These are phyloP conservation scores for Diploscapter pachys DNA, from an alignment of 1,140 invertebrate species.

Conservation along the genomic window DNA sequence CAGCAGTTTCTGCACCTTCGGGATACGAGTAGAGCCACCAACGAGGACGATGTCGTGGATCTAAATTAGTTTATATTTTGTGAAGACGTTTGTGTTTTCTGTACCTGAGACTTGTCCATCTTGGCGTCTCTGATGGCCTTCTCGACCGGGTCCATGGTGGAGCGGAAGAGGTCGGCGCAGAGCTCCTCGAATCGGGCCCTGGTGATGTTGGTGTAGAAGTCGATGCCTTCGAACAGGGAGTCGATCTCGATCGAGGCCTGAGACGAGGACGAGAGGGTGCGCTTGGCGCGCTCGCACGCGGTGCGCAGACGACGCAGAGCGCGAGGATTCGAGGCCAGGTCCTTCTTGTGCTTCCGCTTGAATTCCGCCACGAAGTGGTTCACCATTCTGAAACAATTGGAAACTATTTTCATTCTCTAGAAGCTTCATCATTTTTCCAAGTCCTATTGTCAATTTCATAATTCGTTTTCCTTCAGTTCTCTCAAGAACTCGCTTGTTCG, in stretches of 20 bases:
- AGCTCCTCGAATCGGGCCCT: conserved; percentile 90
- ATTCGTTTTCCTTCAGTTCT: too few relatives aligned
- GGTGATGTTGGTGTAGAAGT: conserved; percentile 92
- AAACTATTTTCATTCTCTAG: too few relatives aligned
- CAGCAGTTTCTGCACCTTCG: conserved; percentile 84
- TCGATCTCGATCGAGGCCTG: conserved; percentile 92
- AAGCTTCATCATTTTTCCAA: too few relatives aligned
- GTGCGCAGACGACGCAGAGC: conserved; percentile 84
- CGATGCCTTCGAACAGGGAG: conserved; percentile 89
- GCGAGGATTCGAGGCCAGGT: conserved; percentile 81
- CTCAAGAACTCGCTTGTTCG: too few relatives aligned
- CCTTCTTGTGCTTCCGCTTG: conserved; percentile 94
- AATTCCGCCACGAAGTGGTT: conserved; percentile 94
- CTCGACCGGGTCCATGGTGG: conserved; percentile 89
- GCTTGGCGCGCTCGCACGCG: conserved; percentile 89
- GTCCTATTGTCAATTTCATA: too few relatives aligned
- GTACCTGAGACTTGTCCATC: conserved; percentile 74
- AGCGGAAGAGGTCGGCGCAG: conserved; percentile 80
- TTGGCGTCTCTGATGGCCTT: conserved; percentile 89
- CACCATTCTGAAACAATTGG: conserved; percentile 70
- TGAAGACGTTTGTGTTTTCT: too few relatives aligned
- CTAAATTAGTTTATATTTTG: too few relatives aligned
- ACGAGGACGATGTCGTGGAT: conserved; percentile 79
- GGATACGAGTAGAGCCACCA: conserved; percentile 93
- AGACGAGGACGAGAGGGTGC: conserved; percentile 85